Evolutionary conservation across 2,797 vertebrate genomes (phyloP).

Genomic region (Acipenser transmontanus): DNA sequence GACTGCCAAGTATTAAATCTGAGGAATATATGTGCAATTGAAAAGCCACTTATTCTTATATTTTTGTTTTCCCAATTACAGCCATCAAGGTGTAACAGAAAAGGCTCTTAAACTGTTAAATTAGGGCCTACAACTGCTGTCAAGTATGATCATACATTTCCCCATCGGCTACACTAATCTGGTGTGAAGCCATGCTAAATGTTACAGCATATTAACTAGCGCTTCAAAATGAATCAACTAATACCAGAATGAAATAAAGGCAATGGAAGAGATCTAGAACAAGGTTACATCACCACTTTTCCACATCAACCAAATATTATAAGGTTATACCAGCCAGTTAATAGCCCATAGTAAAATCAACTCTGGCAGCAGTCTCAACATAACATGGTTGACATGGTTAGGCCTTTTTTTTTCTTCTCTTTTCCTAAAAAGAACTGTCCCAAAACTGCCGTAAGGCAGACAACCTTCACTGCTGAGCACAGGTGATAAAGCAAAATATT

Average conservation of each 20-base stretch:
- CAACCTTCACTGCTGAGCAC: slow-evolving; percentile 87
- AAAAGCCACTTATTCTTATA: slow-evolving; percentile 82
- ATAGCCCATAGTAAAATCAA: slow-evolving; percentile 81
- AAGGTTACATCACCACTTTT: slow-evolving; percentile 91
- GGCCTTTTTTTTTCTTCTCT: slow-evolving; percentile 43
- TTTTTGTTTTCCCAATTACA: slow-evolving; percentile 70
- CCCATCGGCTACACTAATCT: slow-evolving; percentile 86
- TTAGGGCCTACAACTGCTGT: slow-evolving; percentile 71
- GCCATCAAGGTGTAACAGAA: slow-evolving; percentile 67
- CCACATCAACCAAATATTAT: slow-evolving; percentile 94
- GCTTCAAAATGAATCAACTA: slow-evolving; percentile 89
- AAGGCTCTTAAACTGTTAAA: slow-evolving; percentile 64
- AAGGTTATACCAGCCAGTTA: slow-evolving; percentile 82
- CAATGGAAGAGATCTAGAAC: slow-evolving; percentile 92
- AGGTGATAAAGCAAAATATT: slow-evolving; percentile 85
- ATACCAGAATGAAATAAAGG: slow-evolving; percentile 89
- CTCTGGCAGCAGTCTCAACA: slow-evolving; percentile 80
- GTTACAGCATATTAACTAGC: slow-evolving; percentile 97
- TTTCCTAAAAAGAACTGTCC: slow-evolving; percentile 76
- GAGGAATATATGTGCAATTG: slow-evolving; percentile 87
- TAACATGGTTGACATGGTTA: slow-evolving; percentile 80
- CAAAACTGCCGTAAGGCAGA: slow-evolving; percentile 76
- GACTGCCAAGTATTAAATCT: slow-evolving; percentile 79
- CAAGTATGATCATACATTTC: slow-evolving; percentile 65
- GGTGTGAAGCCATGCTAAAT: slow-evolving; percentile 99